Evolutionary conservation across 2,888 invertebrate species (phyloP).

Genomic region (Clepsis dumicolana): DNA sequence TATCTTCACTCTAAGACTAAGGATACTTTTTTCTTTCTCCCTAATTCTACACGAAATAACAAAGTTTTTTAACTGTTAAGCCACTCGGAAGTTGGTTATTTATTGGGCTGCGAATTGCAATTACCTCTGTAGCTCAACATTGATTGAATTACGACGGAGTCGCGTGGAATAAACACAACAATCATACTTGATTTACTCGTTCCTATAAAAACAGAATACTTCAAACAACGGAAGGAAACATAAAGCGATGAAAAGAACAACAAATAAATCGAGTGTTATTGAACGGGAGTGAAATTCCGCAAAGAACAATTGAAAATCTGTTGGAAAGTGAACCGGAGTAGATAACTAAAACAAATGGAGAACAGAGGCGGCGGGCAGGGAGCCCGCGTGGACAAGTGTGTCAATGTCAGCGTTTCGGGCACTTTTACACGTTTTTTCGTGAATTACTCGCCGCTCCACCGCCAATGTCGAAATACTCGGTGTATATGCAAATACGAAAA

Average conservation of each 20-base stretch:
- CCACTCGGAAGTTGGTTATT: background rate
- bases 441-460: conserved; percentile 47
- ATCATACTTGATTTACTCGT: conserved; percentile 25
- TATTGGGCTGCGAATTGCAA: background rate
- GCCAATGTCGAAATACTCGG: conserved; percentile 22
- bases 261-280: conserved; percentile 50
- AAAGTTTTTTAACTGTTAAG: background rate
- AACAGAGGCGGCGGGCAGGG: conserved; percentile 60
- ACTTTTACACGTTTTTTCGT: conserved; percentile 58
- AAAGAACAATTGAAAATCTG: conserved; percentile 63
- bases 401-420: conserved; percentile 77
- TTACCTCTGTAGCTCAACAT: background rate
- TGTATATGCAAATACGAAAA: conserved; percentile 26
- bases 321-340: conserved; percentile 60
- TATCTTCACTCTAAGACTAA: background rate
- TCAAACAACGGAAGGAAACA: conserved; percentile 39
- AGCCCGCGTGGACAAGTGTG: conserved; percentile 72
- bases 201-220: conserved; percentile 37
- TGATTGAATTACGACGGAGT: background rate
- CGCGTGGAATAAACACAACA: conserved; percentile 26
- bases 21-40: background rate
- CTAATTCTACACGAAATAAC: background rate
- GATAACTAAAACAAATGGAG: conserved; percentile 64
- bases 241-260: conserved; percentile 45
- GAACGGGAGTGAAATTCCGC: conserved; percentile 58